Evolutionary conservation across 2,797 vertebrate genomes (phyloP), one percentile per base, ranked within the genome.

Genomic region (Esox lucius): DNA sequence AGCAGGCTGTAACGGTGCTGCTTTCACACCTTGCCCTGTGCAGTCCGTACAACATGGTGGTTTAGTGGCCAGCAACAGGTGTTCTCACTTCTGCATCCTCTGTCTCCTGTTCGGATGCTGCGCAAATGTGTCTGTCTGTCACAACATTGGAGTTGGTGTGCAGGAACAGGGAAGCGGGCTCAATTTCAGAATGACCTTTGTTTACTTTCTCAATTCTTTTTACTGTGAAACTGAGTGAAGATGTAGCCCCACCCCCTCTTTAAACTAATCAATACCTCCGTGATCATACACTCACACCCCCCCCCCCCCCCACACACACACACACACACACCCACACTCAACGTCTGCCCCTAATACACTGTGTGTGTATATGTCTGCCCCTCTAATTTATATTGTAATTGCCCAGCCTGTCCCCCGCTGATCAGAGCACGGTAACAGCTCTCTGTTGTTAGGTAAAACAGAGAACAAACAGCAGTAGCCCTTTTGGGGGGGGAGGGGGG

Each of bases 321-420:
- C n/a, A n/a, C n/a, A n/a, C n/a, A 62, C 72, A 67, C 1, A 1
- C 66, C 71, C 76, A 49, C 33, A 28, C 7, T 42, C 42, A n/a
- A 19, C 73, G 68, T 51, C 19, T 53, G 65, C 33, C 24, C 35
- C 88, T 81, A 88, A 81, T 88, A 89, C 71, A 85, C 86, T 85
- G 78, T 82, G 87, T 90, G 87, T 80, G 51, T 77, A 48, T 65
- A 48, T 65, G 33, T 76, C 78, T 72, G 48, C 61, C 68, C 71
- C 72, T 16, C 0, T 87, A 71, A 90, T 91, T 93, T 84, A 89
- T 88, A 91, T 91, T 90, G 31, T 84, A 91, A 90, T 90, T 68
- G 70, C 83, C 72, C 51, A 51, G 28, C 22, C 81, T 75, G 9
- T 71, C 65, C 35, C 33, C 83, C 75, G 12, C 77, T 86, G 80